phyloP scores from a whole-genome alignment of 2,113 vertebrate species.

The Tragelaphus scriptus region DNA sequence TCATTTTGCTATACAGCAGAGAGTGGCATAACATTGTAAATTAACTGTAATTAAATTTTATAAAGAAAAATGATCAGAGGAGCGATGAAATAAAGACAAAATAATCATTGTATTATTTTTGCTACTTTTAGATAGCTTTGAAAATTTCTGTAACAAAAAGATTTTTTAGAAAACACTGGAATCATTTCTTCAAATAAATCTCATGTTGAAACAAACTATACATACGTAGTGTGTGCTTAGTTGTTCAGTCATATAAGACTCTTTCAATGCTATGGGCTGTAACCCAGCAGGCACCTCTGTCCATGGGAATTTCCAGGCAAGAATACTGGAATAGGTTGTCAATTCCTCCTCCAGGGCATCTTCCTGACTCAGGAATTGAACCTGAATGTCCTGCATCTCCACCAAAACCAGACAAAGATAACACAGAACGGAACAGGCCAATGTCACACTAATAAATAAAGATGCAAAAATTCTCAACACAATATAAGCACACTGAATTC shows the following conservation, averaged over 20 bases:
- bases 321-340: not conserved
- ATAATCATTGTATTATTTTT: not conserved
- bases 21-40: not conserved
- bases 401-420: not conserved
- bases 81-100: not conserved
- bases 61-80: not conserved
- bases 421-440: not conserved
- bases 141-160: not conserved
- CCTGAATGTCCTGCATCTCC: not conserved
- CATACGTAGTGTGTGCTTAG: not conserved
- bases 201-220: not conserved
- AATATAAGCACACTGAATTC: not conserved
- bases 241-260: not conserved
- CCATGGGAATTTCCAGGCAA: not conserved
- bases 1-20: not conserved
- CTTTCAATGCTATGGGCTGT: not conserved
- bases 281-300: not conserved
- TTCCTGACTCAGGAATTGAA: not conserved
- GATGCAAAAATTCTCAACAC: not conserved
- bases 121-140: not conserved
- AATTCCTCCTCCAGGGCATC: not conserved
- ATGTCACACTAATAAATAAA: not conserved
- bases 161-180: not conserved
- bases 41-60: not conserved
- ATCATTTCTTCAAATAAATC: not conserved